Evolutionary conservation across 2,888 invertebrate species (phyloP).

Genomic region (Drosophila putrida): DNA sequence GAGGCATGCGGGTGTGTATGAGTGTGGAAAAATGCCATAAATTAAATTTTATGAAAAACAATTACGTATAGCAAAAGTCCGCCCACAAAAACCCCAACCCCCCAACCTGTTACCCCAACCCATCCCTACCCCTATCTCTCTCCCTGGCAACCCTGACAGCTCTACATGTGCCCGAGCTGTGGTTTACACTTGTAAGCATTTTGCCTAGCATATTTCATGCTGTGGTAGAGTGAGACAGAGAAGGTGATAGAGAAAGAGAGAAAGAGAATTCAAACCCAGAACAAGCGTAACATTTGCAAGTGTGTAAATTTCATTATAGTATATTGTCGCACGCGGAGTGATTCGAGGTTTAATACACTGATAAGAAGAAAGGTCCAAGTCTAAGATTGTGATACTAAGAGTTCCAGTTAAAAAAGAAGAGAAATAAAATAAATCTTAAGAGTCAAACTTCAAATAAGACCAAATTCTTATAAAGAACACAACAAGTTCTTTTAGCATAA

Average conservation of each 20-base stretch:
- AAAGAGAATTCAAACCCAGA: conserved; percentile 8
- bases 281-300: conserved; percentile 68
- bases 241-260: background rate
- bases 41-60: conserved; percentile 80
- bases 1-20: conserved; percentile 13
- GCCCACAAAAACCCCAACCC: conserved; percentile 30
- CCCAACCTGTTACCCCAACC: background rate
- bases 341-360: background rate
- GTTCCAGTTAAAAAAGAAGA: no score
- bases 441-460: no score
- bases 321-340: conserved; percentile 42
- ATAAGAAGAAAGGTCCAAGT: no score
- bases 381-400: no score
- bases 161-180: conserved; percentile 72
- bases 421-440: no score
- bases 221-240: background rate
- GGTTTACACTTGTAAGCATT: conserved; percentile 81
- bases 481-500: no score
- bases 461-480: no score
- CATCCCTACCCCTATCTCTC: background rate
- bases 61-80: conserved; percentile 68
- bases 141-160: conserved; percentile 49
- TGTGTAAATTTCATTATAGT: conserved; percentile 77
- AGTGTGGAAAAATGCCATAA: conserved; percentile 75
- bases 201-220: conserved; percentile 74